These are phyloP conservation scores for Drosophila birchii DNA, from an alignment of 2,888 invertebrate species.

Conservation along the genomic window DNA sequence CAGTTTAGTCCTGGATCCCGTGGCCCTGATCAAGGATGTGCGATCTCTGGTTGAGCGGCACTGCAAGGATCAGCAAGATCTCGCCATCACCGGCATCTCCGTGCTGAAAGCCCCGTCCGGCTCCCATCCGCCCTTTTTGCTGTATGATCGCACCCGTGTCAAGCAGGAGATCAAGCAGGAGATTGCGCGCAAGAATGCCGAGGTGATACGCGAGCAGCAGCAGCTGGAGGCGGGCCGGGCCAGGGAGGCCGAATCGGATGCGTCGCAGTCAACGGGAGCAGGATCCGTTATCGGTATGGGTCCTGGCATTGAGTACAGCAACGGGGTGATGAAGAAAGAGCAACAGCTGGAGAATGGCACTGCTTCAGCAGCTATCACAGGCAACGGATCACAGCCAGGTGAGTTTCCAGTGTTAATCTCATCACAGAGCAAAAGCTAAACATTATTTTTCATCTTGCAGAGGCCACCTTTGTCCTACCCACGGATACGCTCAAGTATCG, in stretches of 20 bases:
- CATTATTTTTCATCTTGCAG: constrained; percentile 33
- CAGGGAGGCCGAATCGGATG: constrained; percentile 69
- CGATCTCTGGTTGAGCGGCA: constrained; percentile 95
- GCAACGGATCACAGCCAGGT: constrained; percentile 62
- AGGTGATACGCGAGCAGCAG: constrained; percentile 79
- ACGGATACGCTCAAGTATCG: constrained; percentile 82
- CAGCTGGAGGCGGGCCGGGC: constrained; percentile 74
- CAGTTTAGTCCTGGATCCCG: constrained; percentile 94
- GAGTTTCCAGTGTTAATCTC: constrained; percentile 1
- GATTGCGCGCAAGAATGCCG: constrained; percentile 81
- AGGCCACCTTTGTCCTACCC: constrained; percentile 79
- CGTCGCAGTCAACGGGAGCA: constrained; percentile 37
- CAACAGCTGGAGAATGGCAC: constrained; percentile 74
- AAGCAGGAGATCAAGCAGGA: constrained; percentile 83
- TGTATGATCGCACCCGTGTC: constrained; percentile 81
- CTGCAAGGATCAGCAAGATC: constrained; percentile 92
- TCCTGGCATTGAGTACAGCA: constrained; percentile 61
- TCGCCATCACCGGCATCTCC: constrained; percentile 93
- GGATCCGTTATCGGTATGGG: constrained; percentile 41
- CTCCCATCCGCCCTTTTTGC: constrained; percentile 62
- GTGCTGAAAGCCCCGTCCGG: constrained; percentile 86
- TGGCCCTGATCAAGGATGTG: constrained; percentile 94
- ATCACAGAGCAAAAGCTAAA: not conserved
- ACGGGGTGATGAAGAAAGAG: constrained; percentile 78
- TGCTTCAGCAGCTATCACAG: constrained; percentile 12